Evolutionary conservation across 2,113 vertebrate species (phyloP).

Genomic region (Gymnarchus niloticus): DNA sequence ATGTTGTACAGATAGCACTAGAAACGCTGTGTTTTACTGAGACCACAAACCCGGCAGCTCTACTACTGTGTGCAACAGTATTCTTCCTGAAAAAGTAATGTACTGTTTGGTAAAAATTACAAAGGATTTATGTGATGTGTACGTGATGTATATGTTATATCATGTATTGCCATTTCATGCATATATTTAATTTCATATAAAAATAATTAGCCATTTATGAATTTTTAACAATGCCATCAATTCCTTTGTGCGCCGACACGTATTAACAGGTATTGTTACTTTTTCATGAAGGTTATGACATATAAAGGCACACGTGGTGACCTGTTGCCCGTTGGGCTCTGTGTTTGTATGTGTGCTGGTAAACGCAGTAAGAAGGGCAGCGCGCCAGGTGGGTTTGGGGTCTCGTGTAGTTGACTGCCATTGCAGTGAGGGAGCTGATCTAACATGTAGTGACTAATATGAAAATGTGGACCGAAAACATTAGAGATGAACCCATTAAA

Average conservation of each 20-base stretch:
- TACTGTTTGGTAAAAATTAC: background rate
- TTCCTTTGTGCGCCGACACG: background rate
- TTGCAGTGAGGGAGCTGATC: conserved; percentile 69
- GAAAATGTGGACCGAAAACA: conserved; percentile 65
- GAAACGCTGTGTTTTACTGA: conserved; percentile 66
- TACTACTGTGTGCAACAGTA: conserved; percentile 37
- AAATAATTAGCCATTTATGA: conserved; percentile 5
- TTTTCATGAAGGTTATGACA: background rate
- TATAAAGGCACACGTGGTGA: background rate
- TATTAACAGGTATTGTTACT: conserved; percentile 1
- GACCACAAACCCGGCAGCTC: conserved; percentile 53
- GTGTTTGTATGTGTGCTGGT: conserved; percentile 12
- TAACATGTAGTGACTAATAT: conserved; percentile 79
- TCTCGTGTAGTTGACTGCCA: conserved; percentile 70
- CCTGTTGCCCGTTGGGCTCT: background rate
- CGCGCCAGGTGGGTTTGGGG: conserved; percentile 55
- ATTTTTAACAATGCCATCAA: background rate
- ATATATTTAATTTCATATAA: background rate
- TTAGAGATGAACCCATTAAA: conserved; percentile 66
- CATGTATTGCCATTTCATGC: background rate
- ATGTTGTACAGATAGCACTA: conserved; percentile 75
- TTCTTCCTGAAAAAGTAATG: conserved; percentile 7
- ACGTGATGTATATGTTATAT: background rate
- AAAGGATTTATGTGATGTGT: background rate
- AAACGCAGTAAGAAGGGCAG: conserved; percentile 32